Percentiles rank a stretch among this genome's conserved stretches.
phyloP scores from a whole-genome alignment of 2,113 vertebrate genomes.

The Petrocephalus zakoni region DNA sequence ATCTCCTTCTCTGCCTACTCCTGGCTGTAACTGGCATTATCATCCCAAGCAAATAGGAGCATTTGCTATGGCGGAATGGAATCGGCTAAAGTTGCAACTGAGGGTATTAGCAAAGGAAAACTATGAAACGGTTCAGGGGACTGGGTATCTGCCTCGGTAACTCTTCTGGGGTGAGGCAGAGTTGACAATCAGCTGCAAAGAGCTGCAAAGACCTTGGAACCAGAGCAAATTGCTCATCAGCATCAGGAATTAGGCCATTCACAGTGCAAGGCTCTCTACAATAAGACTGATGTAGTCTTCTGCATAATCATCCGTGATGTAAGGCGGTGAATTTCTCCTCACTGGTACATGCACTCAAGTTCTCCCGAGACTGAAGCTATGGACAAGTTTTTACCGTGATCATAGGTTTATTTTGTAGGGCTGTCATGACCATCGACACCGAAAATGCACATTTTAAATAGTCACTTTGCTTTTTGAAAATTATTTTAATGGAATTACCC shows the following conservation, averaged over 20 bases:
- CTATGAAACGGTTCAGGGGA: slow-evolving; percentile 30
- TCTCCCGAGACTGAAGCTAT: neutral
- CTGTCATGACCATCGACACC: too few relatives aligned
- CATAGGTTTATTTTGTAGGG: neutral
- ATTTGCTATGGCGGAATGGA: slow-evolving; percentile 58
- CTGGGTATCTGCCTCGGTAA: neutral
- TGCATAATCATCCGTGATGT: slow-evolving; percentile 28
- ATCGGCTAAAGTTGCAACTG: slow-evolving; percentile 59
- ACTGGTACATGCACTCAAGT: neutral
- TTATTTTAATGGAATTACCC: too few relatives aligned
- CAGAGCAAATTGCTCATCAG: slow-evolving; percentile 22
- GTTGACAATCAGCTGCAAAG: slow-evolving; percentile 22
- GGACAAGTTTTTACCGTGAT: neutral
- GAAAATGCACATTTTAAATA: too few relatives aligned
- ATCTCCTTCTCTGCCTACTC: slow-evolving; percentile 39
- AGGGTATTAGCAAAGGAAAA: slow-evolving; percentile 52
- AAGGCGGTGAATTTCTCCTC: neutral
- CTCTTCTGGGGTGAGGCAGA: slow-evolving; percentile 26
- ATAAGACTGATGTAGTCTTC: neutral
- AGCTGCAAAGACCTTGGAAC: slow-evolving; percentile 27
- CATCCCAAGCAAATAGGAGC: slow-evolving; percentile 37
- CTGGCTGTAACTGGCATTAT: slow-evolving; percentile 55
- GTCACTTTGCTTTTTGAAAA: too few relatives aligned
- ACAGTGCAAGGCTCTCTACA: neutral
- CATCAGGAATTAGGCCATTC: slow-evolving; percentile 23